Conservation (phyloP, 2,888 invertebrate species). For the Morpho achilles region DNA sequence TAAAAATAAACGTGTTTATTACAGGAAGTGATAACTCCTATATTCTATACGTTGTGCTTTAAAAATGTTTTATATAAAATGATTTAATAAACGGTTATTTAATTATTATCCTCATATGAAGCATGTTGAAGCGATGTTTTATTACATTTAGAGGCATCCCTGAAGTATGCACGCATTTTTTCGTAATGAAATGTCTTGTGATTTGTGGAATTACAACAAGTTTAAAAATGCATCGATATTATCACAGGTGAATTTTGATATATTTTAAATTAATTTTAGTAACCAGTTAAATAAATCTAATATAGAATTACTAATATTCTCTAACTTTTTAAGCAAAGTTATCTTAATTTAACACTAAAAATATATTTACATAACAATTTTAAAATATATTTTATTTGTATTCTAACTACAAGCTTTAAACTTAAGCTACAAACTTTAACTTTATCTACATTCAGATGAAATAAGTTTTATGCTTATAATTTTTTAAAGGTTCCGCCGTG, state of each 20-base stretch:
- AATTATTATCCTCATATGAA: slow-evolving; percentile 26
- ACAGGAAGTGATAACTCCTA: slow-evolving; percentile 31
- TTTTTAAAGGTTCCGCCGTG: no score
- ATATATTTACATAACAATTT: no score
- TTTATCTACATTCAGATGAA: no score
- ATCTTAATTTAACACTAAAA: no score
- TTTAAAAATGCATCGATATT: slow-evolving; percentile 31
- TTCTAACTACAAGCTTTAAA: no score
- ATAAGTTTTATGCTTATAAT: no score
- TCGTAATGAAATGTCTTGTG: slow-evolving; percentile 29
- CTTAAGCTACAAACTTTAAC: no score
- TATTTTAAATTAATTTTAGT: background rate
- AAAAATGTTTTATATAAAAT: slow-evolving; percentile 27
- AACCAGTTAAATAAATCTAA: no score
- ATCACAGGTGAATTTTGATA: slow-evolving; percentile 30
- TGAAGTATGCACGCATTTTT: slow-evolving; percentile 25
- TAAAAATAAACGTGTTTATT: slow-evolving; percentile 34
- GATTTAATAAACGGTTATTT: slow-evolving; percentile 23
- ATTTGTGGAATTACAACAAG: slow-evolving; percentile 33
- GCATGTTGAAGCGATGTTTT: slow-evolving; percentile 17
- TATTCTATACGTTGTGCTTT: slow-evolving; percentile 6
- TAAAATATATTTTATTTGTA: no score
- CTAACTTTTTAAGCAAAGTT: no score
- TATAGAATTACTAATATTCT: no score
- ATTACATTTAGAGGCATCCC: slow-evolving; percentile 18